These are phyloP conservation scores for Brachypteracias leptosomus DNA, from an alignment of 2,113 vertebrate genomes.

Conservation along the genomic window DNA sequence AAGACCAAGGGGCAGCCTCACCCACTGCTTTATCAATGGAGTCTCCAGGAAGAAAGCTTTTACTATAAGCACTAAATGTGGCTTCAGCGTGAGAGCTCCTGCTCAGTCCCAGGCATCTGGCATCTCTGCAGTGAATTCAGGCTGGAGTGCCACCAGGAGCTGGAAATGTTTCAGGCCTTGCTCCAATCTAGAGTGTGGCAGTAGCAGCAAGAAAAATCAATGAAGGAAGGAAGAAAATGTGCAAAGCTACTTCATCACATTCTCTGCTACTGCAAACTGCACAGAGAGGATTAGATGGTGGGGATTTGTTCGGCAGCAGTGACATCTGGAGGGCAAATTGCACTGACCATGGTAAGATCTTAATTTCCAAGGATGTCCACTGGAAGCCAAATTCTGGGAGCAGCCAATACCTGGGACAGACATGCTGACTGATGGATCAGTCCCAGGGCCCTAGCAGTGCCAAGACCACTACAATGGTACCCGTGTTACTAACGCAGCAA, in stretches of 20 bases:
- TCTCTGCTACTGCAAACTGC: accelerated
- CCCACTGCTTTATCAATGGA: neutral
- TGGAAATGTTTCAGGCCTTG: neutral
- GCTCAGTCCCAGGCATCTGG: neutral
- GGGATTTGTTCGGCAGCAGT: neutral
- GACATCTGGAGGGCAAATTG: neutral
- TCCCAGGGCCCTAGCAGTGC: too few relatives aligned
- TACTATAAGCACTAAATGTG: neutral
- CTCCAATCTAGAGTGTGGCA: neutral
- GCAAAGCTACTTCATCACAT: neutral
- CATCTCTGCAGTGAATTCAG: neutral
- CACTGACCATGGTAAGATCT: neutral
- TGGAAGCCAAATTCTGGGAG: neutral
- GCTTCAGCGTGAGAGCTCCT: neutral
- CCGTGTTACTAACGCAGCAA: neutral
- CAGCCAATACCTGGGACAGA: accelerated
- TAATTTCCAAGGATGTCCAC: neutral
- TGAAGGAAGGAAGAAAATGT: neutral
- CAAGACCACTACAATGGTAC: neutral
- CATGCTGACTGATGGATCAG: accelerated
- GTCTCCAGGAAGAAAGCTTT: neutral
- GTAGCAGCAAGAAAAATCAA: neutral
- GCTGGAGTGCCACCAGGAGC: neutral
- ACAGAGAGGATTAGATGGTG: accelerated
- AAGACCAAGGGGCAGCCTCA: accelerated